These are phyloP conservation scores for Dromaius novaehollandiae DNA, from an alignment of 2,113 vertebrate genomes.

Conservation along the genomic window DNA sequence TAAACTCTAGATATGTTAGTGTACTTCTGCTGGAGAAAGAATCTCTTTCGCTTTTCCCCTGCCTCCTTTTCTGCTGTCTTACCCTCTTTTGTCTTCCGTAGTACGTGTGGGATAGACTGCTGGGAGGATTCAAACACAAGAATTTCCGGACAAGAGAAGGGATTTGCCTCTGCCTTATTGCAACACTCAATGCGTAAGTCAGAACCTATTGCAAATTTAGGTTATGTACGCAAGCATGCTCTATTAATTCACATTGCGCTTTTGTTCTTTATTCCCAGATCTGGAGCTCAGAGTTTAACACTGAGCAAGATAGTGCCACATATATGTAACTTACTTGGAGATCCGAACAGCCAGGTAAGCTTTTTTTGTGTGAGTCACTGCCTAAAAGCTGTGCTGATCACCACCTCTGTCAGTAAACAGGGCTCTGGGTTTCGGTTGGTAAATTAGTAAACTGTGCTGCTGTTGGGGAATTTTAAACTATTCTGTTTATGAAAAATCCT, in stretches of 20 bases:
- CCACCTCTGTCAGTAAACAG: not conserved
- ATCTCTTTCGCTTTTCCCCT: not conserved
- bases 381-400: not conserved
- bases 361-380: not conserved
- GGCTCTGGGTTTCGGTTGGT: not conserved
- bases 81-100: conserved; percentile 60
- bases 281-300: conserved; percentile 95
- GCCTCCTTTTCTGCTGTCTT: not conserved
- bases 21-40: not conserved
- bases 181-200: conserved; percentile 93
- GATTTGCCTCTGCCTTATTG: conserved; percentile 96
- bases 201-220: not conserved
- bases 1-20: not conserved
- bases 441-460: not conserved
- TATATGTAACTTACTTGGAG: conserved; percentile 97
- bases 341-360: conserved; percentile 96
- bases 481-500: not conserved
- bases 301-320: conserved; percentile 99
- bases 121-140: conserved; percentile 98
- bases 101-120: conserved; percentile 97
- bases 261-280: conserved; percentile 79
- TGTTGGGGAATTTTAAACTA: not conserved
- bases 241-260: not conserved
- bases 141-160: conserved; percentile 98
- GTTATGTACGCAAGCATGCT: not conserved